Conservation (phyloP, 1,140 invertebrate genomes). For the Halictus rubicundus region DNA sequence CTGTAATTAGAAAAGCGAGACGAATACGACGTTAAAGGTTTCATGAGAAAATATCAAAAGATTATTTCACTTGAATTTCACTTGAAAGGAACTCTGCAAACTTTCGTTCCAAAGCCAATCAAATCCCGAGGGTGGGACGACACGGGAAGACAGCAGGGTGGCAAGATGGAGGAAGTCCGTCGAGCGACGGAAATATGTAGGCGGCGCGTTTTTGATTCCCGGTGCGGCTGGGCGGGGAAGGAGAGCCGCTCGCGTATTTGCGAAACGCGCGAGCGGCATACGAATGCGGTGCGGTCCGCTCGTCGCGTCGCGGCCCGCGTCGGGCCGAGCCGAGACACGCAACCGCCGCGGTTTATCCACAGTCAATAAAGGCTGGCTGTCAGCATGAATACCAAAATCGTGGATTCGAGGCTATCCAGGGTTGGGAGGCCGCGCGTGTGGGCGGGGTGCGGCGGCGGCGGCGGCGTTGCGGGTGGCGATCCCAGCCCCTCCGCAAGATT, state of each 20-base stretch:
- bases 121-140: too few relatives aligned
- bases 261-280: conserved; percentile 59
- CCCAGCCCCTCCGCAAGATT: conserved; percentile 55
- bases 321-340: conserved; percentile 41
- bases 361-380: conserved; percentile 77
- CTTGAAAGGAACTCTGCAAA: too few relatives aligned
- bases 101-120: too few relatives aligned
- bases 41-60: too few relatives aligned
- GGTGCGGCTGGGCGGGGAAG: conserved; percentile 45
- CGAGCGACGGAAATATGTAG: conserved; percentile 52
- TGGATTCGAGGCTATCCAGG: conserved; percentile 20
- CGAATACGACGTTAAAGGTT: too few relatives aligned
- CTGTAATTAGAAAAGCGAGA: too few relatives aligned
- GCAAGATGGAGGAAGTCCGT: neutral
- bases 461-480: neutral
- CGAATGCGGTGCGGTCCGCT: conserved; percentile 52
- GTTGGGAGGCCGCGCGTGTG: neutral
- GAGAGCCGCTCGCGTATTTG: conserved; percentile 66
- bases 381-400: conserved; percentile 75
- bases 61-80: too few relatives aligned
- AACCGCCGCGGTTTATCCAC: conserved; percentile 69
- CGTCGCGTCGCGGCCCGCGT: neutral
- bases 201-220: conserved; percentile 61
- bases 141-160: too few relatives aligned
- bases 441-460: neutral